Evolutionary conservation across 2,113 vertebrate species (phyloP), one percentile per base, ranked within the genome.

Genomic region (Mormyrus iriodes): DNA sequence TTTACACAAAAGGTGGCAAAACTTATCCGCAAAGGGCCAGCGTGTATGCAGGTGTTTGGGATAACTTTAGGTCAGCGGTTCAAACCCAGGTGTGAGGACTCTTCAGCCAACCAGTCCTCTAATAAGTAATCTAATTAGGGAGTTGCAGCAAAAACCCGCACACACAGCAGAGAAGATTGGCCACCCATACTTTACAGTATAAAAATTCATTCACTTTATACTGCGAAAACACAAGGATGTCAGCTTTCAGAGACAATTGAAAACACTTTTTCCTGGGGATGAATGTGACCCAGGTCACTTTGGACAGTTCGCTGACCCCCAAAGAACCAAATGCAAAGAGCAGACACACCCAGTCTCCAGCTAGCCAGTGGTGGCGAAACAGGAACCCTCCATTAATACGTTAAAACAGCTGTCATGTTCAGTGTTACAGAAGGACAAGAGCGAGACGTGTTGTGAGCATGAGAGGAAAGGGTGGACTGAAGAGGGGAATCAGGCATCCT

Each of bases 381-480:
- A 53, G 82, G 35, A 44, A 76, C 82, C 87, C 31, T 24, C 17
- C 87, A 88, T 91, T 61, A 91, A 92, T 89, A 90, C 86, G 88
- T 89, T 35, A 91, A 42, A 91, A 51, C 89, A 88, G 88, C 79
- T 88, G 91, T 90, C 88, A 53, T 89, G 82, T 79, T 51, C 89
- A 49, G 88, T 90, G 89, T 90, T 91, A 89, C 89, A 92, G 35
- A 3, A 65, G 89, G 84, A 87, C 69, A 76, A 42, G 24, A 27
- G 42, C 58, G 48, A 58, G 73, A 76, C 9, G 10, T 73, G 82
- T 42, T 17, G 51, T 53, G 52, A 39, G 49, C 49, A 19, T 35
- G 44, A 55, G 76, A 69, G 76, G 52, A 55, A 48, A 58, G n/a
- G 49, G 39, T 27, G 65, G 73, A 83, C 19, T 4, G 65, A 8